Conservation (phyloP, 1,140 invertebrate species). For the Drosophila lacertosa region DNA sequence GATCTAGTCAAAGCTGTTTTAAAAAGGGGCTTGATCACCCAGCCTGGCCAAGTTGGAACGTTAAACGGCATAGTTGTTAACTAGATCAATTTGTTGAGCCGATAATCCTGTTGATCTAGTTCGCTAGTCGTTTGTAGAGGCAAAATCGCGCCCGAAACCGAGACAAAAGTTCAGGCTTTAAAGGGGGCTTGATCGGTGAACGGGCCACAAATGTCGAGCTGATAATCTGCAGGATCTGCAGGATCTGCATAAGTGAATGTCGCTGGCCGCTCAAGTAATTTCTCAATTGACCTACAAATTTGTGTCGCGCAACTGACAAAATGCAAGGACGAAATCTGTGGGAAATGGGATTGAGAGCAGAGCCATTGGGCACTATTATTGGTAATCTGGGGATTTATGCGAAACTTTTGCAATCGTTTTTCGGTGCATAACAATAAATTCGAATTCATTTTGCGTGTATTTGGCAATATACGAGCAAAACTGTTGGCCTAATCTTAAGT, state of each 20-base stretch:
- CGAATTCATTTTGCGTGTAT: conserved; percentile 46
- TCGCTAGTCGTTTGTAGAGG: background rate
- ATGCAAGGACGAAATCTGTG: conserved; percentile 21
- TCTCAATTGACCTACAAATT: conserved; percentile 78
- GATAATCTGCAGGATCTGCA: conserved; percentile 32
- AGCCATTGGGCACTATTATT: conserved; percentile 30
- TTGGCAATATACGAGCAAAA: conserved; percentile 78
- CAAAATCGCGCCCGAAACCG: conserved; percentile 24
- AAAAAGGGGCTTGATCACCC: conserved; percentile 38
- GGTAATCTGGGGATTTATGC: conserved; percentile 71
- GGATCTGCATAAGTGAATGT: conserved; percentile 21
- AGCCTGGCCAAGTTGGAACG: no score
- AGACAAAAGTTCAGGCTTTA: conserved; percentile 33
- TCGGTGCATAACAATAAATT: conserved; percentile 46
- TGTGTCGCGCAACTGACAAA: conserved; percentile 27
- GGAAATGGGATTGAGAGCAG: conserved; percentile 10
- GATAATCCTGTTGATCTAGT: conserved; percentile 22
- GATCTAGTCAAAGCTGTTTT: background rate
- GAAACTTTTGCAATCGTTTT: conserved; percentile 69
- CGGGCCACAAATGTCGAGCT: conserved; percentile 11
- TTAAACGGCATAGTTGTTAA: background rate
- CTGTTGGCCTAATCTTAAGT: conserved; percentile 67
- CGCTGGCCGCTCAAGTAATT: conserved; percentile 54
- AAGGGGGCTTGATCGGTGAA: conserved; percentile 36
- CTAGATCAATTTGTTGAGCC: conserved; percentile 11